Base-by-base conservation (phyloP, 2,113 vertebrate species). In the Salvelinus fontinalis region DNA sequence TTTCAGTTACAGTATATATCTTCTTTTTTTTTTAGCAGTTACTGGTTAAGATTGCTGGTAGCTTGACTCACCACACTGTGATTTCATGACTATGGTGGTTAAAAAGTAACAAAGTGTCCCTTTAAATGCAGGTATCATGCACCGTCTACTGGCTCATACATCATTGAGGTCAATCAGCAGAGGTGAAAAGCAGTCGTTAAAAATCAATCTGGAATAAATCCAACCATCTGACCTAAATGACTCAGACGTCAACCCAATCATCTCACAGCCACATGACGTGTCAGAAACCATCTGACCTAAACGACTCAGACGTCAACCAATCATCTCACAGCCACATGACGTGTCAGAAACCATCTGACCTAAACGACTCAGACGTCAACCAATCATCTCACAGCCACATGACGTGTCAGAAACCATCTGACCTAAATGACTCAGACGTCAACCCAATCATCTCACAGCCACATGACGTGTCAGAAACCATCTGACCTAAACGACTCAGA, bases 381-480 rank as follows among this genome's bases (percentile, higher is more conserved):
- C 89, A 90, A 92, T 93, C 89, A 91, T 93, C 86, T 91, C 86
- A 87, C 89, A 92, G 90, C 89, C 83, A 94, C 90, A 90, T 80
- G 90, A 75, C 86, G 92, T 95, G 95, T 94, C 95, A 95, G 91
- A 93, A 93, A 83, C 84, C 76, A 95, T 95, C 84, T 89, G 24
- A 24, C 24, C 91, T 90, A 90, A 91, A 86, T 86, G 83, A 91
- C 90, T 92, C 88, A 91, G 86, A 51, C 3, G 49, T 95, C 90
- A 91, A 91, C 87, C 87, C 89, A 90, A 92, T 93, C 89, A 91
- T 93, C 86, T 91, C 86, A 87, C 89, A 92, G 90, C 89, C 83
- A 94, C 90, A 90, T 80, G 90, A 75, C 86, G 92, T 95, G 95
- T 94, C 95, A 95, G 91, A 93, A 93, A 83, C 84, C 76, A 95